Base-by-base conservation (phyloP, 2,797 vertebrate species). In the Pseudopleuronectes americanus region DNA sequence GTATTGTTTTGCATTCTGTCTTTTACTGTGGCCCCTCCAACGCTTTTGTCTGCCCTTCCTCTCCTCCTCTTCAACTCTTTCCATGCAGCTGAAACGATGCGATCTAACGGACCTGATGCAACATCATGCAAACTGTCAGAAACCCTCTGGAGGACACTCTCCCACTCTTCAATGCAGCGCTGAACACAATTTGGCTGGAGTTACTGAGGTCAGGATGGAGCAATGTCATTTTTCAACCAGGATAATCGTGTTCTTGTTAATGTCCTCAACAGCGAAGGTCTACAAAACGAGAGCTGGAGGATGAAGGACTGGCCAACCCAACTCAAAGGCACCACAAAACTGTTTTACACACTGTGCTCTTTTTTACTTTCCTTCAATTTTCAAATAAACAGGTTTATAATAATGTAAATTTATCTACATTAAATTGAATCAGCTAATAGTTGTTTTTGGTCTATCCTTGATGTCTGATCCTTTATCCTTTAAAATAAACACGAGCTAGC, bases 41-140 rank as follows among this genome's bases (percentile, higher is more conserved):
- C 19, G 8, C 67, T 33, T 23, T 53, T 55, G 66, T 48, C 65
- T 77, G 19, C 68, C 23, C 4, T 74, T 63, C 47, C 71, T 65
- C 45, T 52, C 62, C 56, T 79, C 64, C 73, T 80, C 71, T 74
- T 54, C 62, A 57, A 57, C 68, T 70, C 76, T 64, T 73, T 81
- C 83, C 74, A 75, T 71, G 58, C 58, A 24, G 70, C 69, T 84
- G 71, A 86, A 84, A 84, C 84, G 85, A 82, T 84, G 82, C 47
- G 47, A 80, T 88, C 80, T 57, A 63, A 78, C 77, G 54, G 57
- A 75, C 74, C 83, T 93, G 89, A 92, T 85, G 91, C 90, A 92
- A 93, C 82, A 79, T 71, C 49, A 72, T 87, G 92, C 83, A 93
- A 93, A 87, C 87, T 83, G 83, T 83, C 83, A 84, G 84, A 81